phyloP scores from a whole-genome alignment of 2,113 vertebrate genomes.

The Calypte anna region DNA sequence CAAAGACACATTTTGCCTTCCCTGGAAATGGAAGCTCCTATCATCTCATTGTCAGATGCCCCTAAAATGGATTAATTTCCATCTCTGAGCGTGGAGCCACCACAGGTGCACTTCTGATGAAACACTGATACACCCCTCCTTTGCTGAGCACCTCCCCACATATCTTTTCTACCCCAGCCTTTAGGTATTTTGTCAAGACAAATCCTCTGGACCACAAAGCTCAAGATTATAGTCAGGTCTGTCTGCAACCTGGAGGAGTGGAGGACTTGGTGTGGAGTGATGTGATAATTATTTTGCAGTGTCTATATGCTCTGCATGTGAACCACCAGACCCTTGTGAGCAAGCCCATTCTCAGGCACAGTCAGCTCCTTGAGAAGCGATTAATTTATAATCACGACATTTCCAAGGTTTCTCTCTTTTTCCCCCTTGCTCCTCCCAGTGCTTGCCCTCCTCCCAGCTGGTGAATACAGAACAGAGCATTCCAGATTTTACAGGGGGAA shows the following conservation, averaged over 20 bases:
- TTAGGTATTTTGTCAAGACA: not conserved
- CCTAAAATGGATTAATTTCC: not conserved
- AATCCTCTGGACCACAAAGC: not conserved
- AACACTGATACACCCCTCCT: too few species aligned
- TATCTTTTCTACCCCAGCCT: not conserved
- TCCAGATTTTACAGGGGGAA: not conserved
- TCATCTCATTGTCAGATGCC: not conserved
- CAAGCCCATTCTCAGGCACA: not conserved
- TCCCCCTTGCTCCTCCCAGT: not conserved
- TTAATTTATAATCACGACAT: not conserved
- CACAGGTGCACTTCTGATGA: not conserved
- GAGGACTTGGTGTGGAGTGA: fast-evolving
- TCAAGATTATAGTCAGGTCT: not conserved
- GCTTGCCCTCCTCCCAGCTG: not conserved
- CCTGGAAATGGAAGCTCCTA: not conserved
- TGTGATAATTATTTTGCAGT: not conserved
- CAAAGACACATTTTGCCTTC: not conserved
- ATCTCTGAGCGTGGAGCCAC: not conserved
- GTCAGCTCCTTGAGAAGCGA: not conserved
- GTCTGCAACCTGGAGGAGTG: not conserved
- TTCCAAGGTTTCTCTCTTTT: not conserved
- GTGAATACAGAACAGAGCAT: not conserved
- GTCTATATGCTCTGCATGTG: not conserved
- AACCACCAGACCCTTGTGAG: fast-evolving
- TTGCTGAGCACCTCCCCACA: fast-evolving